Evolutionary conservation across 2,888 invertebrate species (phyloP).

Genomic region (Belgica antarctica): DNA sequence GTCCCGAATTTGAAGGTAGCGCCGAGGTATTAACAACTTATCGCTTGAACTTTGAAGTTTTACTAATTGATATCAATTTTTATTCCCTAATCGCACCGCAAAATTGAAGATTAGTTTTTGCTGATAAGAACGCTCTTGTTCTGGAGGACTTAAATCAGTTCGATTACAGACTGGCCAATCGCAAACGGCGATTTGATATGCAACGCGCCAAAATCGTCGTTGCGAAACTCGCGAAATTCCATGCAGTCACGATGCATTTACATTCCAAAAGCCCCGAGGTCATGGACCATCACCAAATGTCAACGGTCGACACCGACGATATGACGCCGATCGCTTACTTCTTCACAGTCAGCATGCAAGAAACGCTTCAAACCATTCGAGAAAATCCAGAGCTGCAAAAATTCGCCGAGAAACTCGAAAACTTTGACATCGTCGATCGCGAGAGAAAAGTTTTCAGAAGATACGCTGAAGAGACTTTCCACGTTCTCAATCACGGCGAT

Average conservation of each 20-base stretch:
- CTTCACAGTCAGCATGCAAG: slow-evolving; percentile 44
- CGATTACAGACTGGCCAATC: slow-evolving; percentile 57
- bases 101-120: slow-evolving; percentile 48
- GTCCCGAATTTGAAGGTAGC: slow-evolving; percentile 48
- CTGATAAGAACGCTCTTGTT: slow-evolving; percentile 50
- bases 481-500: slow-evolving; percentile 57
- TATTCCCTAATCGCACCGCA: no score
- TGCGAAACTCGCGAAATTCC: slow-evolving; percentile 57
- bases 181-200: slow-evolving; percentile 56
- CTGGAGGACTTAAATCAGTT: slow-evolving; percentile 58
- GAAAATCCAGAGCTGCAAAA: slow-evolving; percentile 46
- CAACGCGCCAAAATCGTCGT: slow-evolving; percentile 56
- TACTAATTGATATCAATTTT: slow-evolving; percentile 20
- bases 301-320: slow-evolving; percentile 48
- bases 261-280: slow-evolving; percentile 53
- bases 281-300: slow-evolving; percentile 48
- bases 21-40: slow-evolving; percentile 47
- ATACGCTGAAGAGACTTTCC: slow-evolving; percentile 49
- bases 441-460: slow-evolving; percentile 49
- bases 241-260: slow-evolving; percentile 58
- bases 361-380: slow-evolving; percentile 47
- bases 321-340: slow-evolving; percentile 48
- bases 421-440: slow-evolving; percentile 48
- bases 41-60: neutral
- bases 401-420: slow-evolving; percentile 47